Base-by-base conservation (phyloP, 2,888 invertebrate species). In the Scaptomyza tumidula region DNA sequence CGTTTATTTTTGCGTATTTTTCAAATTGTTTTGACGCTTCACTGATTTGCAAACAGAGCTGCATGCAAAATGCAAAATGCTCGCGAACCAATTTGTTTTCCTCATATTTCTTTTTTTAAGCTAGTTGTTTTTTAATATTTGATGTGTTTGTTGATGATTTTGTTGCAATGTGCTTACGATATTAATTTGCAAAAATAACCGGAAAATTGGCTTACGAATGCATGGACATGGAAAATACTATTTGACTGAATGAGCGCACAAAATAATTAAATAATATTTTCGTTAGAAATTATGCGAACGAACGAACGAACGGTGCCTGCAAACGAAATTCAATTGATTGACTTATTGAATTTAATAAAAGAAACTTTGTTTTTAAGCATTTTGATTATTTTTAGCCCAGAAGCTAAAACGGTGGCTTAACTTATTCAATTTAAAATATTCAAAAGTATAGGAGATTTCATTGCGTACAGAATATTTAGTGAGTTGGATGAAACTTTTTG, bases 1-100 rank as follows among this genome's bases (percentile, higher is more conserved):
- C 43, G 48, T 50, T 67, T 79, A 45, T 79, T 77, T 75, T 63
- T 63, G 79, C 68, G 60, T 56, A 50, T 69, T 67, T 63, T 80
- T 63, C 48, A 80, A 83, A 83, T 80, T 80, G 80, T 84, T 80
- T 72, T 75, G 79, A 79, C 72, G 78, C 69, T 75, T 64, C 68
- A 46, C 46, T 66, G 82, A 65, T 29, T 81, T 43, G 33, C 46
- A 11, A 48, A 16, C 48, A 37, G 35, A 10, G 11, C 44, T 11
- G 35, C 59, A 52, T 67, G 44, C 37, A 66, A 66, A 65, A 52
- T 67, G 44, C 37, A 66, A 66, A 65, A 53, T 63, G 60, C 65
- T 58, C 60, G 35, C 64, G 53, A 77, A 66, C 69, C 68, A 80
- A 72, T 61, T 66, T 59, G 39, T 41, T 61, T 82, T 71, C 6